Base-by-base conservation (phyloP, 2,797 vertebrate genomes). In the Alectoris magna region DNA sequence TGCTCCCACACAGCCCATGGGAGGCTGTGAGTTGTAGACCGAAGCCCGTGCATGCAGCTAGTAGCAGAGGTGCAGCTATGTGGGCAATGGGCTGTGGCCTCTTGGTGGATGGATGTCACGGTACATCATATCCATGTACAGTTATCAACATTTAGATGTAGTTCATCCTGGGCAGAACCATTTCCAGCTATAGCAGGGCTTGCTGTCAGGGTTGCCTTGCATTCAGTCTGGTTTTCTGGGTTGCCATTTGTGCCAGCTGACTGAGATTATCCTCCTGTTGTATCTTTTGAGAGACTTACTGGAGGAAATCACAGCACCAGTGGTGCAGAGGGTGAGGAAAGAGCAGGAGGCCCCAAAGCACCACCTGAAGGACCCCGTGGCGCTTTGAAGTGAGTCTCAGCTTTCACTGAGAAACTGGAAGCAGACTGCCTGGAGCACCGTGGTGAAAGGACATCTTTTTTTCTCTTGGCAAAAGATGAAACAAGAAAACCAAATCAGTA, bases 381-480 rank as follows among this genome's bases (percentile, higher is more conserved):
- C 3, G 1, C 64, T 74, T 92, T 2, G 1, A 86, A 13, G 1
- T 58, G 3, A 4, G 22, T 66, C 66, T 94, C 81, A 55, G 64
- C 79, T 89, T 84, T 89, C 66, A 31, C 13, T 39, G 31, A 64
- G 44, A 66, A 83, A 68, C 69, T 64, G 79, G 70, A 76, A 84
- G 55, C 55, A 69, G 67, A 34, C 80, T 75, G 60, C 63, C 67
- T 73, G 77, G 49, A 90, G 38, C 77, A 78, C 59, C 24, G 3
- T 5, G n/a, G 29, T 78, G 44, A 81, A 91, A 49, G 39, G 27
- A 34, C 27, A 44, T 60, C 23, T 81, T 44, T 22, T 31, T n/a
- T 39, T 53, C 31, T 91, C 76, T 53, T 91, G 80, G 83, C 67
- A 83, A 89, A 63, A 78, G 46, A 94, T 94, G 43, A 93, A 23